Evolutionary conservation across 1,140 invertebrate species (phyloP), one percentile per base, ranked within the genome.

Genomic region (Aphelenchoides besseyi): DNA sequence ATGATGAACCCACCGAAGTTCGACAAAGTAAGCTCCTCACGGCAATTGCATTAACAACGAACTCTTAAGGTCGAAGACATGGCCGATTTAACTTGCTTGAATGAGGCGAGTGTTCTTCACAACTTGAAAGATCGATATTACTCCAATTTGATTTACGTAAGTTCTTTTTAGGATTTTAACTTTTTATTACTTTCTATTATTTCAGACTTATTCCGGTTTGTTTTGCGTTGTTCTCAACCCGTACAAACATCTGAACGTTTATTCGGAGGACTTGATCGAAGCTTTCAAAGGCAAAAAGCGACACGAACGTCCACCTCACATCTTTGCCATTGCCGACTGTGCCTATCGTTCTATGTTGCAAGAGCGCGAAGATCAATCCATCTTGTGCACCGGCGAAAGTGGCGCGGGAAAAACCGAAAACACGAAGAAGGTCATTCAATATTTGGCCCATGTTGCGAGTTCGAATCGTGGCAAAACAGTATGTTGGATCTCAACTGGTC

Each of bases 1-100:
- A 98, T 98, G 88, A 98, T 98, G 95, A 98, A 99, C 87, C 96
- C 96, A 66, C 96, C 96, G 35, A 98, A 97, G 87, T 98, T 97
- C 87, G 93, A 95, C 87, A 98, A 98, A 89, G 75, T 76, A 28
- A 76, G 12, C 23, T 23, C 41, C 41, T 48, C 23, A 12, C 41
- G 23, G 12, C 23, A 12, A 48, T 48, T 48, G 12, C 12, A 48
- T 48, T 48, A 16, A 16, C 23, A 12, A 12, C 23, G 0, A 1
- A 1, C 12, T 16, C 16, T 76, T 33, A 29, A 82, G 62, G 95
- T 97, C 74, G 96, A 99, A 87, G 96, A 98, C 86, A 99, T 98
- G 97, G 95, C 97, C 32, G 96, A 98, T 87, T 88, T 99, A 76
- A 98, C 97, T 57, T 98, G 96, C 85, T 89, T 99, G 57, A 99